These are phyloP conservation scores for Molossus molossus DNA, from an alignment of 2,797 vertebrate genomes.

Conservation along the genomic window DNA sequence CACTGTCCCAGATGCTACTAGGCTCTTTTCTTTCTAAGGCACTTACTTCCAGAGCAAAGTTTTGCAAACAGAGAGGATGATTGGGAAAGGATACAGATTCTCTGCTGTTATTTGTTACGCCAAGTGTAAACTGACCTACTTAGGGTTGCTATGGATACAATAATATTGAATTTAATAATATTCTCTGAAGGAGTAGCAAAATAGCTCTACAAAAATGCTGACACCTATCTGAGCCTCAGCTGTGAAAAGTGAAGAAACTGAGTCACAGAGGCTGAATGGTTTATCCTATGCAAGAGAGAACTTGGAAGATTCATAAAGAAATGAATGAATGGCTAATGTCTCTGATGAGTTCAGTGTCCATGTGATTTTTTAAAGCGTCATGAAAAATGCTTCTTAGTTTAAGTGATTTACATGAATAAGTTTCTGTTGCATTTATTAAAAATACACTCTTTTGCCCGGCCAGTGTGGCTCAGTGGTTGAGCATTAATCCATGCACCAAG, in stretches of 20 bases:
- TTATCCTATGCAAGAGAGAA: background rate
- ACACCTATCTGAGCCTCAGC: conserved; percentile 56
- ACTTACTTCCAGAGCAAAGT: conserved; percentile 62
- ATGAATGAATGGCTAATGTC: conserved; percentile 4
- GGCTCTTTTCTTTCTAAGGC: background rate
- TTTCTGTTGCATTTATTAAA: conserved; percentile 15
- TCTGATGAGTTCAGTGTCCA: background rate
- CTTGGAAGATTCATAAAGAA: background rate
- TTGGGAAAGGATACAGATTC: conserved; percentile 53
- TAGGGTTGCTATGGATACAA: conserved; percentile 82
- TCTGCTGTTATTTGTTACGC: conserved; percentile 75
- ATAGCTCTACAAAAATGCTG: conserved; percentile 25
- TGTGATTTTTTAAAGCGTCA: conserved; percentile 40
- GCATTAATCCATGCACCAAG: too few relatives aligned
- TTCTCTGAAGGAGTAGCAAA: conserved; percentile 63
- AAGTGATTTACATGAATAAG: background rate
- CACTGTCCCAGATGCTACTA: background rate
- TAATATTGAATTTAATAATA: conserved; percentile 82
- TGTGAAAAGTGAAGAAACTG: conserved; percentile 71
- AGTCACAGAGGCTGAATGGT: conserved; percentile 13
- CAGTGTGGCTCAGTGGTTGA: too few relatives aligned
- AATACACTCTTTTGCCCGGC: background rate
- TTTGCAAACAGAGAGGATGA: conserved; percentile 48
- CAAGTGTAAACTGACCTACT: conserved; percentile 83
- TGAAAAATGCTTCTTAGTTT: conserved; percentile 14